Evolutionary conservation across 1,140 invertebrate genomes (phyloP), one percentile per base, ranked within the genome.

Genomic region (Drosophila albomicans): DNA sequence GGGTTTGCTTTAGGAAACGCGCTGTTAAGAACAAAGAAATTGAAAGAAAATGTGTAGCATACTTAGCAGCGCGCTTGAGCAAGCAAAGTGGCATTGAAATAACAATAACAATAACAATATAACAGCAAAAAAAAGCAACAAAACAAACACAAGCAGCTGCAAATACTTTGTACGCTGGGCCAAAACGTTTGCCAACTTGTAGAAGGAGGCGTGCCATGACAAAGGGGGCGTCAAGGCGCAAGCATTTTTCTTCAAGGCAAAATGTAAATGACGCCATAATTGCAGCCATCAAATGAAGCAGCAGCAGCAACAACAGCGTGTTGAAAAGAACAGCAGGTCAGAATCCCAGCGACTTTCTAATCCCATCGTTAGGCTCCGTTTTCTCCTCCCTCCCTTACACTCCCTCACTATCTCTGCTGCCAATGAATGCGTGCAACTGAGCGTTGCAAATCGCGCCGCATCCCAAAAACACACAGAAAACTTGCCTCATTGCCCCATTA

Each of bases 181-280:
- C 45, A 74, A 78, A 68, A 64, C 46, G 65, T 65, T 69, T n/a
- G 62, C 48, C 63, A 66, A 75, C 61, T 49, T 49, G 38, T 32
- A 0, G 49, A 3, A 32, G 43, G 8, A 13, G 38, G 25, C 32
- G 65, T 65, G 61, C 41, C 68, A 48, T 61, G 20, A 25, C 20
- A 25, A 25, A 25, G 20, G 20, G 20, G 20, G 20, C 20, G 20
- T 61, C 62, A 28, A 38, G 52, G 30, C 32, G 35, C 32, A 81
- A 59, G 11, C 49, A 30, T 80, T 84, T 77, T 80, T 49, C 62
- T 68, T 67, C 69, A 88, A 81, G 80, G 84, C 78, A 70, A 69
- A 89, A 89, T 89, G 85, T 89, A 88, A 85, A 88, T 89, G 85
- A 88, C 75, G 85, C 81, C 85, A 88, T 88, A 88, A 88, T 88